phyloP scores from a whole-genome alignment of 37 sponge, comb jelly and placozoan species.

The Theonella swinhoei region DNA sequence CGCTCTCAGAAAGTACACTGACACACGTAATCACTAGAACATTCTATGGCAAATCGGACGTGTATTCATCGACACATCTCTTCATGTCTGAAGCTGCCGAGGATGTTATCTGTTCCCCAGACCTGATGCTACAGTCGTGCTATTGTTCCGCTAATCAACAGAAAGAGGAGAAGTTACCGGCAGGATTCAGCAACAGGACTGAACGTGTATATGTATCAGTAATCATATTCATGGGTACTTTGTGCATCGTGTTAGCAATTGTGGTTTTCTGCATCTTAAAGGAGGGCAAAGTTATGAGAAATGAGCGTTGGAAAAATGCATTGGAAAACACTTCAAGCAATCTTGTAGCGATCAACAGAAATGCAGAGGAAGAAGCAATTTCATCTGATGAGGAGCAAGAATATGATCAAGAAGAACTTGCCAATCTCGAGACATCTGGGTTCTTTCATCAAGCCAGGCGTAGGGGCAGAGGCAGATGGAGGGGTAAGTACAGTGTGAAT shows the following conservation, averaged over 20 bases:
- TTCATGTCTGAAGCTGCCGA: slow-evolving; percentile 4
- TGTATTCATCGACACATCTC: not conserved
- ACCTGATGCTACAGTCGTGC: not conserved
- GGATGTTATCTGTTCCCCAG: slow-evolving; percentile 1
- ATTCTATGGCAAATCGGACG: not conserved
- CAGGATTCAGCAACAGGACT: slow-evolving; percentile 9
- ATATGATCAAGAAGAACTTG: no score
- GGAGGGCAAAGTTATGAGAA: slow-evolving; percentile 36
- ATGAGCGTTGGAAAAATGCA: not conserved
- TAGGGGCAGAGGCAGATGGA: no score
- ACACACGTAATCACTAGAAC: not conserved
- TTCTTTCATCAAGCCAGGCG: no score
- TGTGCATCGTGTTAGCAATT: not conserved
- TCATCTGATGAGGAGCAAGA: no score
- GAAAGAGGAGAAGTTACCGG: not conserved
- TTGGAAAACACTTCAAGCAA: no score
- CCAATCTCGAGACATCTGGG: no score
- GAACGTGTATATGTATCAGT: slow-evolving; percentile 21
- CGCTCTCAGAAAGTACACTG: not conserved
- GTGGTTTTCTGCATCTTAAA: slow-evolving; percentile 1
- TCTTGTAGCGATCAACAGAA: no score
- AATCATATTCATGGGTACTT: not conserved
- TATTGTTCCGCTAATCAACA: not conserved
- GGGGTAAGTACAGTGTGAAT: no score
- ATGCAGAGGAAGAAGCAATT: no score